Conservation (phyloP, 2,888 invertebrate genomes). For the Mayetiola destructor region DNA sequence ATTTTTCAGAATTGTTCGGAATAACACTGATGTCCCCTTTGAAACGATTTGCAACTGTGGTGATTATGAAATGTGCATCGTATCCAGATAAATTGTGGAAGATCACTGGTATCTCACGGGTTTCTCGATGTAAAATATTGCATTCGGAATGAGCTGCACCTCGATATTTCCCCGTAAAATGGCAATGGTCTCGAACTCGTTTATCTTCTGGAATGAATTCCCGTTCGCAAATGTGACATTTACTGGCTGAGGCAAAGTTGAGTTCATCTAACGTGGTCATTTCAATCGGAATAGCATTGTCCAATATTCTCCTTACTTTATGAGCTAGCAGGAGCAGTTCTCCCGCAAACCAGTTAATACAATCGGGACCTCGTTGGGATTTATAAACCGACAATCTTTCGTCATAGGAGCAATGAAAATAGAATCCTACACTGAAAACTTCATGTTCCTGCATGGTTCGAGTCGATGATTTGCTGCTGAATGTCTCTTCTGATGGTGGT, state of each 20-base stretch:
- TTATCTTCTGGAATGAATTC: not conserved
- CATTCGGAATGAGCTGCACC: slow-evolving; percentile 6
- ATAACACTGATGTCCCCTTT: not conserved
- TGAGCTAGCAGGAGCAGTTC: not conserved
- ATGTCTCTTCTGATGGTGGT: too few species aligned
- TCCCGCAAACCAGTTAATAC: not conserved
- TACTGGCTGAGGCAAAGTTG: not conserved
- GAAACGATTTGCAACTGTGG: not conserved
- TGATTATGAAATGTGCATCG: not conserved
- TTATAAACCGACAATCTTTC: not conserved
- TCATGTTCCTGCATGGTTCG: not conserved
- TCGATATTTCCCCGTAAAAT: slow-evolving; percentile 18
- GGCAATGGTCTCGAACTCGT: slow-evolving; percentile 18
- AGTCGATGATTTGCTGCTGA: not conserved
- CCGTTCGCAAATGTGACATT: not conserved
- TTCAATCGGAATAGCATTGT: not conserved
- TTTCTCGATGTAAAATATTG: not conserved
- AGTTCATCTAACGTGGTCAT: not conserved
- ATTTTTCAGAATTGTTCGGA: not conserved
- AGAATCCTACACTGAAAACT: not conserved
- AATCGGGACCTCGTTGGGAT: not conserved
- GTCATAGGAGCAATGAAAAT: not conserved
- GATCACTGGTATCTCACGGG: not conserved
- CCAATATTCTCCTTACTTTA: not conserved
- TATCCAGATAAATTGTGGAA: not conserved